Conservation (phyloP, 2,113 vertebrate genomes). For the Sorex fumeus region DNA sequence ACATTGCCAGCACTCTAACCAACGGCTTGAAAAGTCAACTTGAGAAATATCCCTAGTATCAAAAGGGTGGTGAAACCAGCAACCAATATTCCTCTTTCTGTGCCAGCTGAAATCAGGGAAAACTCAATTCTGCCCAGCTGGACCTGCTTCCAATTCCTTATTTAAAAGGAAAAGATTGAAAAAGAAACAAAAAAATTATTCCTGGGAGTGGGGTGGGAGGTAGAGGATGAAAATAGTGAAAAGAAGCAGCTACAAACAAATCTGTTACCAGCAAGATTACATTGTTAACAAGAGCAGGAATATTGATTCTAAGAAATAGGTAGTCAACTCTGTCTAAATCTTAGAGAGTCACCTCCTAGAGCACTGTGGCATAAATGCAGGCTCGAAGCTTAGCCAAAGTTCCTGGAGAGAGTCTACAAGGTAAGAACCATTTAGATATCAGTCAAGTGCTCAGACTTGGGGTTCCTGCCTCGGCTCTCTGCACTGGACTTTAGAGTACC, state of each 20-base stretch:
- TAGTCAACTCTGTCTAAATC: background rate
- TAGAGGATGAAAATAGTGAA: too few species aligned
- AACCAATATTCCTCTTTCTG: background rate
- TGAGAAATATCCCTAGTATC: background rate
- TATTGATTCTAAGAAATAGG: background rate
- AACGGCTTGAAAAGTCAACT: background rate
- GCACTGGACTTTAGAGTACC: background rate
- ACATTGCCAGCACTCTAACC: background rate
- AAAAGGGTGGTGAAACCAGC: background rate
- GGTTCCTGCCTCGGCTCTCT: background rate
- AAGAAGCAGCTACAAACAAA: background rate
- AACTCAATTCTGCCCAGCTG: rapidly evolving
- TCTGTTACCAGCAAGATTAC: background rate
- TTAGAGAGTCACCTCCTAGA: background rate
- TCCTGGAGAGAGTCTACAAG: background rate
- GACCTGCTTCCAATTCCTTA: background rate
- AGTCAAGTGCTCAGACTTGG: background rate
- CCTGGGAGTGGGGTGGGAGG: too few species aligned
- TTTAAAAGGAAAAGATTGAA: slow-evolving; percentile 5
- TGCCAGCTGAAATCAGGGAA: background rate
- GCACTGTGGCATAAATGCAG: background rate
- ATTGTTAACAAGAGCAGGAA: background rate
- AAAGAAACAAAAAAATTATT: background rate
- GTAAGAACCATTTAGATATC: background rate
- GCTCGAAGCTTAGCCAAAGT: background rate